Evolutionary conservation across 2,113 vertebrate species (phyloP).

Genomic region (Salvator merianae): DNA sequence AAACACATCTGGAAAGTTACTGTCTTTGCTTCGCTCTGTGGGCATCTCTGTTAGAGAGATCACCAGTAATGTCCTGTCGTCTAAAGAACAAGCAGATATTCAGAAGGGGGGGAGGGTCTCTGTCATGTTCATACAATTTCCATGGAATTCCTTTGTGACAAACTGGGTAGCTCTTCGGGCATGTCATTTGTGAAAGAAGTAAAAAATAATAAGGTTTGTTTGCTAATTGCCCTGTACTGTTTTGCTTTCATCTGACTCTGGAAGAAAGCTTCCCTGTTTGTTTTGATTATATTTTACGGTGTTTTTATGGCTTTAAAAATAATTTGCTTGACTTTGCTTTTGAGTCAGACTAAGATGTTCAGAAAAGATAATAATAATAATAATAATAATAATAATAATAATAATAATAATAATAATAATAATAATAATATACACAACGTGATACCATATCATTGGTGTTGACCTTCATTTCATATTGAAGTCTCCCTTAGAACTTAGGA

Average conservation of each 20-base stretch:
- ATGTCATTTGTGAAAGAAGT: background rate
- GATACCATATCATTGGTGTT: no score
- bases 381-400: no score
- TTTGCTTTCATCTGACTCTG: no score
- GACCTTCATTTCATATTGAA: no score
- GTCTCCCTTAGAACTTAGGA: no score
- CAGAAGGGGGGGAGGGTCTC: constrained; percentile 32
- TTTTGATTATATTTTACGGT: background rate
- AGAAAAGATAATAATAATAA: no score
- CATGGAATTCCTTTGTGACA: constrained; percentile 25
- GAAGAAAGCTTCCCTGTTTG: background rate
- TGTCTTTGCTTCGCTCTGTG: constrained; percentile 30
- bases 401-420: no score
- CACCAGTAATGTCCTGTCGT: background rate
- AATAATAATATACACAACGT: no score
- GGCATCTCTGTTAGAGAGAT: background rate
- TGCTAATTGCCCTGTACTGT: background rate
- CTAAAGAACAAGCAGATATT: constrained; percentile 42
- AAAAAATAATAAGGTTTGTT: constrained; percentile 13
- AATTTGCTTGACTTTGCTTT: no score
- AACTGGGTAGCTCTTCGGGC: constrained; percentile 15
- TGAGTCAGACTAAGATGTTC: no score
- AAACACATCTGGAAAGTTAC: constrained; percentile 37
- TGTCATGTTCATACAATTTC: background rate
- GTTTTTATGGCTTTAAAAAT: no score